These are phyloP conservation scores for Litoditis marina DNA, from an alignment of 2,888 invertebrate genomes.

Conservation along the genomic window DNA sequence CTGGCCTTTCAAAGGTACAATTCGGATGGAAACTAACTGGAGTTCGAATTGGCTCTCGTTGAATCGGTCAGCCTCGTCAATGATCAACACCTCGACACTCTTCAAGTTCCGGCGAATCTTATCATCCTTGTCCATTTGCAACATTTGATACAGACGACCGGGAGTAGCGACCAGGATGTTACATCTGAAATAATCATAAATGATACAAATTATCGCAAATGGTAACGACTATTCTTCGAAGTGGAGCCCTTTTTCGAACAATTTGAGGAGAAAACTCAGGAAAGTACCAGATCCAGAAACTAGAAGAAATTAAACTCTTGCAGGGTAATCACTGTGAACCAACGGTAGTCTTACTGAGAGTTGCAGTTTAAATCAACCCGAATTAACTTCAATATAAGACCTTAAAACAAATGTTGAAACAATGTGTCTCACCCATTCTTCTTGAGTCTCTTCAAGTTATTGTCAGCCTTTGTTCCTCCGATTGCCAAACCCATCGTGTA, in stretches of 20 bases:
- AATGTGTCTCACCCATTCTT: constrained; percentile 34
- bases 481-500: constrained; percentile 63
- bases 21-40: constrained; percentile 31
- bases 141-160: constrained; percentile 82
- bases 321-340: no score
- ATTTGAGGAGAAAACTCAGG: no score
- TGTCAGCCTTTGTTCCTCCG: constrained; percentile 40
- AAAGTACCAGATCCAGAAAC: no score
- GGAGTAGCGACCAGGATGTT: constrained; percentile 92
- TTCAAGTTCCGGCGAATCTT: constrained; percentile 10
- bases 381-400: no score
- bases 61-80: constrained; percentile 94
- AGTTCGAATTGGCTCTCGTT: constrained; percentile 86
- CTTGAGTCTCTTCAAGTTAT: constrained; percentile 40
- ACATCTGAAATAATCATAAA: constrained; percentile 63
- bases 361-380: no score
- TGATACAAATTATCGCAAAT: no score
- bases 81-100: constrained; percentile 77
- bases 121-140: constrained; percentile 37
- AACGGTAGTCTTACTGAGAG: no score
- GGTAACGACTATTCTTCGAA: no score
- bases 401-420: background rate
- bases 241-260: no score
- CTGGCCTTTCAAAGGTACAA: no score
- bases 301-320: no score